Evolutionary conservation across 2,888 invertebrate species (phyloP), one percentile per base, ranked within the genome.

Genomic region (Octonoba sinensis): DNA sequence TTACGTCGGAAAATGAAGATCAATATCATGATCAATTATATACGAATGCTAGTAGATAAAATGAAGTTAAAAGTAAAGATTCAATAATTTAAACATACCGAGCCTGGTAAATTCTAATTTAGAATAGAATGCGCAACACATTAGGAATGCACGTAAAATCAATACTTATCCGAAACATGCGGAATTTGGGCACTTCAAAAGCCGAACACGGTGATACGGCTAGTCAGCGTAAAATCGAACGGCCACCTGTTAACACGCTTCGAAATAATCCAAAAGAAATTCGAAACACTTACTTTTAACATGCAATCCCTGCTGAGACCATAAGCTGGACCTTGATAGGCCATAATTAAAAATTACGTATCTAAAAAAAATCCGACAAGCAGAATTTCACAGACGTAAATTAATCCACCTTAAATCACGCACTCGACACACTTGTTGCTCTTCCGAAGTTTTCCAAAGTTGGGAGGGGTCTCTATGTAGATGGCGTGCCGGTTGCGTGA

Each of bases 261-360:
- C 27, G 27, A 62, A 57, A 13, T 56, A 11, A 22, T n/a, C 16
- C 72, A 64, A 27, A 75, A 78, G 44, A n/a, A 22, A 24, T 27
- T n/a, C 20, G 13, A 3, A 49, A 51, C n/a, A 60, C 85, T 84
- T 86, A 88, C 88, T 87, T 89, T 89, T 86, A 89, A 86, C 84
- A 88, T 88, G 77, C 88, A 89, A 83, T 89, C 89, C 54, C 89
- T 86, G 83, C 88, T 89, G n/a, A 89, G 86, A 78, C 89, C 89
- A 85, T 89, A 89, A 6, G 88, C 86, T 36, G 89, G 89, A 84
- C 89, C 89, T 85, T 87, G 87, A 84, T 86, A 87, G 56, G 88
- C 88, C 88, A 88, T 88, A 69, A 46, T 62, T 59, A 12, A 66
- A 51, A 16, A 46, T 18, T 18, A 16, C 54, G n/a, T 64, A 6